These are phyloP conservation scores for Campoletis sonorensis DNA, from an alignment of 1,140 invertebrate genomes.

Conservation along the genomic window DNA sequence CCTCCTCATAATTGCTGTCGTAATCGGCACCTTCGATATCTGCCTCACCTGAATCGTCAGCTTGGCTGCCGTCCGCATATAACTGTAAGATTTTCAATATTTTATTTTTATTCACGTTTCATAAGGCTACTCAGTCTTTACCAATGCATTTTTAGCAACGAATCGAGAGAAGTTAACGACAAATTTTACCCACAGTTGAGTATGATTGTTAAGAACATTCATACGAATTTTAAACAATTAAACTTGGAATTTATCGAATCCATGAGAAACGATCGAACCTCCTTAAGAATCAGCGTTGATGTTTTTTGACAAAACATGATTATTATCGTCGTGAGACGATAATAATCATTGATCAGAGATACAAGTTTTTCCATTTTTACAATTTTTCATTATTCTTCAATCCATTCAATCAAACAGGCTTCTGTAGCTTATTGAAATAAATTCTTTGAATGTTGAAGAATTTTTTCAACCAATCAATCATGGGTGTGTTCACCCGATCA, in stretches of 20 bases:
- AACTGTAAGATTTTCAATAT: slow-evolving; percentile 54
- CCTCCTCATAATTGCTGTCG: slow-evolving; percentile 64
- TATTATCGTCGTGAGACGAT: too few species aligned
- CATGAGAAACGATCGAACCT: too few species aligned
- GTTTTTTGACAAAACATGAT: too few species aligned
- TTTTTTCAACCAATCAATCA: neutral
- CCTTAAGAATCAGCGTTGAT: too few species aligned
- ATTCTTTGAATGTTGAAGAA: neutral
- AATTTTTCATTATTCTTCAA: neutral
- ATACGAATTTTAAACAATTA: too few species aligned
- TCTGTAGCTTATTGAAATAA: neutral
- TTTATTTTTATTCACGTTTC: neutral
- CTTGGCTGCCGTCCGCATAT: slow-evolving; percentile 60
- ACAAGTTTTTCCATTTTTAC: neutral
- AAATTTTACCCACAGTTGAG: too few species aligned
- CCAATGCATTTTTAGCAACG: too few species aligned
- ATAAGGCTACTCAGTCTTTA: too few species aligned
- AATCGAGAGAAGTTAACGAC: too few species aligned
- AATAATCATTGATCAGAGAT: too few species aligned
- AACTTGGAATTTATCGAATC: too few species aligned
- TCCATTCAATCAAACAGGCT: neutral
- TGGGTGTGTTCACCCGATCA: neutral
- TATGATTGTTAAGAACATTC: too few species aligned
- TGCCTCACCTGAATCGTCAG: slow-evolving; percentile 53
- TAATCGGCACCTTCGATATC: slow-evolving; percentile 53